Base-by-base conservation (phyloP, 1,140 invertebrate genomes). In the Drosophila kikkawai region DNA sequence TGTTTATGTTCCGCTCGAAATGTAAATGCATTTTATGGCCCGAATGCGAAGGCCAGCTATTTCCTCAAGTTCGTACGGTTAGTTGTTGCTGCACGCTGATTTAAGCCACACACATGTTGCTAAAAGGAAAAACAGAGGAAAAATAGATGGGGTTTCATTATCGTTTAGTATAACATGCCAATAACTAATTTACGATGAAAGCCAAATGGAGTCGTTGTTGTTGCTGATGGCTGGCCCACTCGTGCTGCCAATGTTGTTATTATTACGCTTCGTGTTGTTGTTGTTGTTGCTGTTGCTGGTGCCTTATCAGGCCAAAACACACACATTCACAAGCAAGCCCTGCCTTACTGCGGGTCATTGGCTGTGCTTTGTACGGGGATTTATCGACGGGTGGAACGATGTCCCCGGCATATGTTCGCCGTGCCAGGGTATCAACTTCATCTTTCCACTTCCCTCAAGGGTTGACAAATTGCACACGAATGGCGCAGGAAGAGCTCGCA, bases 1-100 rank as follows among this genome's bases (percentile, higher is more conserved):
- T 97, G 93, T 97, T 98, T 80, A 95, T 95, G 92, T 97, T 98
- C 82, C 96, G 96, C 93, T 99, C 98, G 93, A 99, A 98, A 94
- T 97, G 96, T 91, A 97, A 94, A 95, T 97, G 96, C 97, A 97
- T 97, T 82, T 80, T 92, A 75, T 63, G 41, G 55, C 63, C 75
- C 51, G 32, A 44, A 59, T 64, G 67, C 70, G 42, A 47, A 45
- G 51, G 41, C 57, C 55, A 68, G 58, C 53, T 71, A 58, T 58
- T 26, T 50, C 56, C 74, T 68, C 63, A 58, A 79, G 51, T 82
- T 63, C 50, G 50, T 57, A 26, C 22, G 45, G 45, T 26, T 26
- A 42, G 66, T 51, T 64, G 60, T 53, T 61, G 47, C 29, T 61
- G 32, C 42, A 29, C 51, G 36, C 34, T 55, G 70, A 63, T 76